These are phyloP conservation scores for Malurus splendens DNA, from an alignment of 2,797 vertebrate species.

Conservation along the genomic window DNA sequence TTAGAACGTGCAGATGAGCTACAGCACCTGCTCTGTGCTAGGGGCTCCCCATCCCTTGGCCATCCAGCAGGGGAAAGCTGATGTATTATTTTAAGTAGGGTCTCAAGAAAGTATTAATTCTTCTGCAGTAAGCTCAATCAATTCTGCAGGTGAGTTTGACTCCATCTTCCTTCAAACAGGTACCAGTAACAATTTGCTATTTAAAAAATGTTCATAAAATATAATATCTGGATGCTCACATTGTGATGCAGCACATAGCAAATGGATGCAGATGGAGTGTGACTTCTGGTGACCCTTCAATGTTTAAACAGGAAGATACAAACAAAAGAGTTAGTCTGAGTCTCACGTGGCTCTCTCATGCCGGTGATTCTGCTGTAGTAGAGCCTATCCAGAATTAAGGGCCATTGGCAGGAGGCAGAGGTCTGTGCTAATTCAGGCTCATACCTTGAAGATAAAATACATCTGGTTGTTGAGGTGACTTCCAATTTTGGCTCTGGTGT, in stretches of 20 bases:
- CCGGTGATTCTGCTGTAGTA: neutral
- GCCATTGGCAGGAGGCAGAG: neutral
- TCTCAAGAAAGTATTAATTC: neutral
- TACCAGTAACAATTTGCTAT: neutral
- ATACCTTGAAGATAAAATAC: constrained; percentile 9
- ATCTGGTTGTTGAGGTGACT: constrained; percentile 11
- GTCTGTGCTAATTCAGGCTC: constrained; percentile 1
- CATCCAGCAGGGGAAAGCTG: neutral
- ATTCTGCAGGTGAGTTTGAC: neutral
- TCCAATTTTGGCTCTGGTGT: constrained; percentile 30
- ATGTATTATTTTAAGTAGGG: neutral
- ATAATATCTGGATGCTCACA: neutral
- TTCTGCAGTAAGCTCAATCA: neutral
- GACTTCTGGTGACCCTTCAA: neutral
- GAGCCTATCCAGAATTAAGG: neutral
- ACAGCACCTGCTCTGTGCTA: neutral
- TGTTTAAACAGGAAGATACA: neutral
- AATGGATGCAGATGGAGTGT: neutral
- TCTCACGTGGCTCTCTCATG: neutral
- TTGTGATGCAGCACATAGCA: neutral
- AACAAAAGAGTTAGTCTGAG: neutral
- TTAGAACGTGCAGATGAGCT: neutral
- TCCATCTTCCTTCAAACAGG: neutral
- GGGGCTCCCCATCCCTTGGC: neutral
- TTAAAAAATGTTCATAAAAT: neutral